Evolutionary conservation across 2,888 invertebrate genomes (phyloP).

Genomic region (Cataglyphis albicans): DNA sequence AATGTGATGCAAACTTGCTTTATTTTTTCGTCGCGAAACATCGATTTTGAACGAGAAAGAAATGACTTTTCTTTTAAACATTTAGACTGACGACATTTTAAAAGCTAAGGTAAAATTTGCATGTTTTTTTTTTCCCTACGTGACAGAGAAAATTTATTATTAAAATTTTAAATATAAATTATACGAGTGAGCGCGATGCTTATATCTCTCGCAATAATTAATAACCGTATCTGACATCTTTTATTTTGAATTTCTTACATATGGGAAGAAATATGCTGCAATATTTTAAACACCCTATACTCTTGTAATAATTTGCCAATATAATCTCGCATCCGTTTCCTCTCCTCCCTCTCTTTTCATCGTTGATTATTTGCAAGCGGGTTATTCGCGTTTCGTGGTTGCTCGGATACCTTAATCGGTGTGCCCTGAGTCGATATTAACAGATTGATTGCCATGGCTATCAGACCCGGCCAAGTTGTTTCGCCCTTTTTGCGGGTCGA

Average conservation of each 20-base stretch:
- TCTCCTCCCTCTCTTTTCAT: neutral
- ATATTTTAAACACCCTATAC: slow-evolving; percentile 21
- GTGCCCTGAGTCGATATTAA: slow-evolving; percentile 53
- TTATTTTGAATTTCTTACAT: neutral
- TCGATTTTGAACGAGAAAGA: neutral
- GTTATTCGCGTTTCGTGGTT: slow-evolving; percentile 49
- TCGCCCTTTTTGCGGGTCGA: slow-evolving; percentile 58
- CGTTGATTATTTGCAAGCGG: slow-evolving; percentile 48
- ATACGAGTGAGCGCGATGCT: neutral
- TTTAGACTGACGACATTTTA: neutral
- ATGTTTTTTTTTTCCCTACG: neutral
- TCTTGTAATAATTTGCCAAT: slow-evolving; percentile 51
- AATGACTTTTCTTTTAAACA: neutral
- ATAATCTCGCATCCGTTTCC: slow-evolving; percentile 37
- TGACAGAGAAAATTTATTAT: neutral
- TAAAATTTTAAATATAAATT: neutral
- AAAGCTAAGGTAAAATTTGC: neutral
- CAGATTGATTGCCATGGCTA: slow-evolving; percentile 57
- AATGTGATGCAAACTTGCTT: neutral
- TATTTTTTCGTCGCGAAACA: neutral
- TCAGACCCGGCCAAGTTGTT: slow-evolving; percentile 50
- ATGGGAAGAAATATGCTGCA: neutral
- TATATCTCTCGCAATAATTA: neutral
- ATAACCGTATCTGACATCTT: neutral
- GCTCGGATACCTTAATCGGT: slow-evolving; percentile 50